Base-by-base conservation (phyloP, 2,888 invertebrate genomes). In the Odontocolon sp. region DNA sequence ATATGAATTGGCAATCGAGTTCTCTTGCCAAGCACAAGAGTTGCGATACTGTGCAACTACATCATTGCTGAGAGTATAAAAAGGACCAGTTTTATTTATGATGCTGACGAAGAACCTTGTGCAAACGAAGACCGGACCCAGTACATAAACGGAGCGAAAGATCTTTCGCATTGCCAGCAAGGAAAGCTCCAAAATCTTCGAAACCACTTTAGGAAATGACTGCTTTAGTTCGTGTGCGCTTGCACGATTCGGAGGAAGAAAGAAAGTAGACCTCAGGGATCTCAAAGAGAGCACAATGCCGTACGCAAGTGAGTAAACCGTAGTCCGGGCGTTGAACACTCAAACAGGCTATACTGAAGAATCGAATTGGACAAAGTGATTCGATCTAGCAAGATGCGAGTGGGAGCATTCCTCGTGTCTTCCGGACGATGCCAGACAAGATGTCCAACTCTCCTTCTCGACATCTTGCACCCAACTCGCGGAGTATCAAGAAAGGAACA, bases 191-290 rank as follows among this genome's bases (percentile, higher is more conserved):
- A 40, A 71, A 72, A 77, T 68, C 67, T 59, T 63, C 72, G 64
- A 72, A 77, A 77, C 68, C 77, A 69, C 77, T 77, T 77, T 73
- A 54, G 64, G 59, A 69, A 77, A 73, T 77, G 57, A 73, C 64
- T 52, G 59, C 26, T 54, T 47, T 38, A 33, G 63, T 71, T 28
- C 40, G 23, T 52, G 9, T 28, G 5, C 18, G 23, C 21, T 33
- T 9, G 56, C 14, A 50, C 36, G 61, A 70, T 26, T 23, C 21
- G 50, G 40, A 68, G 28, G n/a, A 64, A 77, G 59, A 56, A 54
- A 42, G 69, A 57, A 73, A 54, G 42, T 18, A 38, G 38, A 73
- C 69, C 61, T 59, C 68, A 42, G 33, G 63, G 71, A 56, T 56
- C 54, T 50, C 38, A 14, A 28, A 50, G 67, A 67, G 61, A 64